phyloP scores from a whole-genome alignment of 2,888 invertebrate genomes.

The Celastrina argiolus region DNA sequence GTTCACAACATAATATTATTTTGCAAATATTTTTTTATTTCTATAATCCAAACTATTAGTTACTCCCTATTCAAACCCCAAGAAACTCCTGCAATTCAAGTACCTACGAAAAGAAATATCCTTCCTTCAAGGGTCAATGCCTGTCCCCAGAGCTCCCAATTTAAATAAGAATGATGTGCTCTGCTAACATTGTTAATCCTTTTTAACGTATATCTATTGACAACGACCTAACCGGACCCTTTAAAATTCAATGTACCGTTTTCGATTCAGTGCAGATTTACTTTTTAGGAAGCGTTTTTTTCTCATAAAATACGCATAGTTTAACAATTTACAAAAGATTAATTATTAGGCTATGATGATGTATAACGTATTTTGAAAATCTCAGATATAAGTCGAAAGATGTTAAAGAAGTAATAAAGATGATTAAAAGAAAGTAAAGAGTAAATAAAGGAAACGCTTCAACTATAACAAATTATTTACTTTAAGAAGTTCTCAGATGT shows the following conservation, averaged over 20 bases:
- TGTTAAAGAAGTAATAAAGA: not conserved
- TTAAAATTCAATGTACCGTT: conserved; percentile 24
- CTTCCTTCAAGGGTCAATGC: not conserved
- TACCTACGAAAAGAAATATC: not conserved
- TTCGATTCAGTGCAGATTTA: not conserved
- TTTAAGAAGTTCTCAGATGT: not conserved
- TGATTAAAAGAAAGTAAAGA: not conserved
- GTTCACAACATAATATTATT: no score
- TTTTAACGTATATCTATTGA: not conserved
- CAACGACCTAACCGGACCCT: not conserved
- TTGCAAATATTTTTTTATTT: no score
- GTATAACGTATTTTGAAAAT: not conserved
- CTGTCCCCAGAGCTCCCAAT: not conserved
- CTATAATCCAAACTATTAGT: not conserved
- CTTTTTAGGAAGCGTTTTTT: not conserved
- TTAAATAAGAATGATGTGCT: conserved; percentile 8
- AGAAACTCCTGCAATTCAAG: not conserved
- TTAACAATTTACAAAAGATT: no score
- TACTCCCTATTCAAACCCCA: not conserved
- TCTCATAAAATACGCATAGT: no score
- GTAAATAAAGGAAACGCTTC: not conserved
- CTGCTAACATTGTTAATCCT: conserved; percentile 13
- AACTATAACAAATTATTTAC: not conserved
- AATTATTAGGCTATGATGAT: no score
- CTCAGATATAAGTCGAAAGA: not conserved